Percentiles rank a stretch among this genome's conserved stretches.
Conservation (phyloP, 2,888 invertebrate genomes). For the Drosophila atripex region DNA sequence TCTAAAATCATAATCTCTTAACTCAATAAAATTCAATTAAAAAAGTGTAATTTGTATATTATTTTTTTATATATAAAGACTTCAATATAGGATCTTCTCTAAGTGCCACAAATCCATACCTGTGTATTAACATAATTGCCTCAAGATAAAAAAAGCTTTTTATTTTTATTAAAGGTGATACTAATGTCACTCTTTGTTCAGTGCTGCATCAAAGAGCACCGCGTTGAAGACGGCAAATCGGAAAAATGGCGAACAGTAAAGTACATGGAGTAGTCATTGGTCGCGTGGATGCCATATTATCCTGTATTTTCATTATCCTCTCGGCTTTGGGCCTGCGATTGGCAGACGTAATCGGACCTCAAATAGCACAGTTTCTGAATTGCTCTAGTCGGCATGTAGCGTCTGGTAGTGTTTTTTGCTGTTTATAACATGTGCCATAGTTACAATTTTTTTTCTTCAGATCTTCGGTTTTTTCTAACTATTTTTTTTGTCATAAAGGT, state of each 20-base stretch:
- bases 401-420: background rate
- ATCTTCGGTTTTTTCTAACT: background rate
- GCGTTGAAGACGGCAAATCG: background rate
- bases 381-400: background rate
- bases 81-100: no score
- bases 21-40: no score
- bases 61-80: no score
- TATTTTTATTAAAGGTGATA: background rate
- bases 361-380: background rate
- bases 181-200: background rate
- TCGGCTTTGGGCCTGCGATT: background rate
- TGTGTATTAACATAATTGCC: background rate
- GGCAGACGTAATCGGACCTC: background rate
- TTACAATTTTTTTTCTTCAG: background rate
- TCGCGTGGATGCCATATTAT: background rate
- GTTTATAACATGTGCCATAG: background rate
- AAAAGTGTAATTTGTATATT: no score
- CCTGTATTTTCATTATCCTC: background rate
- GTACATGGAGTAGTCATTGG: background rate
- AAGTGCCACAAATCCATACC: background rate
- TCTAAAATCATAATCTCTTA: no score
- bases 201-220: background rate
- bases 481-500: background rate
- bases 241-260: background rate
- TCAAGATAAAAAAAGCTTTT: background rate